These are phyloP conservation scores for Parauchenoglanis ngamensis DNA, from an alignment of 2,797 vertebrate species.

Conservation along the genomic window DNA sequence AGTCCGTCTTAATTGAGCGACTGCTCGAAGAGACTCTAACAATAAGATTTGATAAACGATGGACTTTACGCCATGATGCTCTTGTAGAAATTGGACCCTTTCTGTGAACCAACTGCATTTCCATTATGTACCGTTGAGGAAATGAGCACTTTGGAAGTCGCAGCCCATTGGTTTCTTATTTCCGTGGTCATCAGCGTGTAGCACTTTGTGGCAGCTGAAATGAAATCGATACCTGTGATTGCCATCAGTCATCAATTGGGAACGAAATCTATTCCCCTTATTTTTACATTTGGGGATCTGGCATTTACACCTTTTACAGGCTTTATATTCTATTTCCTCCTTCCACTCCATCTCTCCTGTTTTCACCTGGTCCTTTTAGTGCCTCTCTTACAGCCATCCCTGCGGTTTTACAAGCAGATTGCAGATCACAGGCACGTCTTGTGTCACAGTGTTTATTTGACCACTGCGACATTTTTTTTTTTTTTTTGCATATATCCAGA, in stretches of 20 bases:
- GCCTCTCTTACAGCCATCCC: neutral
- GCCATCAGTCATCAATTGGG: conserved; percentile 1
- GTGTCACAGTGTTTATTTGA: neutral
- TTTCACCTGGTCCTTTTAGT: neutral
- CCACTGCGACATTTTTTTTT: neutral
- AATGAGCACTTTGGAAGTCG: neutral
- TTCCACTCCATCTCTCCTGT: neutral
- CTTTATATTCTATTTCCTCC: neutral
- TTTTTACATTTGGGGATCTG: neutral
- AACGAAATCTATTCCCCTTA: neutral
- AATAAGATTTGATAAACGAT: neutral
- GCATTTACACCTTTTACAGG: neutral
- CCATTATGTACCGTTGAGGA: neutral
- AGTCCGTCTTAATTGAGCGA: neutral
- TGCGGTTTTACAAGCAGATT: neutral
- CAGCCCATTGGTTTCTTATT: conserved; percentile 17
- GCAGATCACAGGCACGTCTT: neutral
- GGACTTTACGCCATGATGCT: neutral
- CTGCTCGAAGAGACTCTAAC: neutral
- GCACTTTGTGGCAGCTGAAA: neutral
- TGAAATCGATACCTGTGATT: neutral
- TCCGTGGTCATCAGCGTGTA: conserved; percentile 2
- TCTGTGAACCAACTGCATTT: conserved; percentile 3
- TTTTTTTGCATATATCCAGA: neutral
- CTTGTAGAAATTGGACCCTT: neutral